Evolutionary conservation across 2,113 vertebrate genomes (phyloP), one percentile per base, ranked within the genome.

Genomic region (Ammodramus savannarum): DNA sequence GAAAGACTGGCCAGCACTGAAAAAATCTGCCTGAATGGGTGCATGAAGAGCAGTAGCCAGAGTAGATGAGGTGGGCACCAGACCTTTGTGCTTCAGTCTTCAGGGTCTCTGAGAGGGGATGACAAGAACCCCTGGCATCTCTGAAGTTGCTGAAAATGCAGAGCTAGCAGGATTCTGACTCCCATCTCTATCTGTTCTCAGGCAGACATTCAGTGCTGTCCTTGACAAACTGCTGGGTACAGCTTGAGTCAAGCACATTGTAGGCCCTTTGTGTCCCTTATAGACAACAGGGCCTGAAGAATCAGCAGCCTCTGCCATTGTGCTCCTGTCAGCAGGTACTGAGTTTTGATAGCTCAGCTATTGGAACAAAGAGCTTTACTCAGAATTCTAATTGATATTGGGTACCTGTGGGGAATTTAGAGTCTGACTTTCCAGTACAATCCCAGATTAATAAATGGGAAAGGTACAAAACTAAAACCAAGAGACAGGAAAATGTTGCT

Each of bases 281-380:
- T 0, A 27, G 48, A 4, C 55, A 54, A 1, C 18, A 32, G 16
- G 6, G 14, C 0, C 0, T 36, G 48, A 72, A 46, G 62, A 29
- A 26, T 43, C 31, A 83, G 41, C 34, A 54, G 31, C 44, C 16
- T 62, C 34, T 73, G 71, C 11, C 4, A 49, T 41, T 1, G 0
- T 13, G 27, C 41, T 78, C 13, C 4, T 14, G 17, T 19, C 38
- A 51, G 49, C 48, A 57, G 8, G 36, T 43, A 11, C 27, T 38
- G 39, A 63, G 23, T 38, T 81, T 67, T 32, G 57, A 0, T 15
- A 73, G 31, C 36, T 95, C 49, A 41, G 26, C 43, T n/a, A 15
- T 32, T 38, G 34, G 61, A 77, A 32, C 38, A 27, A 25, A 54
- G 5, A 22, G 15, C 34, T 67, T 34, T 57, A 75, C 11, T 36